Percentiles rank a stretch among this genome's conserved stretches.
Conservation (phyloP, 64 coral and sea anemone species). For the Dendronephthya gigantea region DNA sequence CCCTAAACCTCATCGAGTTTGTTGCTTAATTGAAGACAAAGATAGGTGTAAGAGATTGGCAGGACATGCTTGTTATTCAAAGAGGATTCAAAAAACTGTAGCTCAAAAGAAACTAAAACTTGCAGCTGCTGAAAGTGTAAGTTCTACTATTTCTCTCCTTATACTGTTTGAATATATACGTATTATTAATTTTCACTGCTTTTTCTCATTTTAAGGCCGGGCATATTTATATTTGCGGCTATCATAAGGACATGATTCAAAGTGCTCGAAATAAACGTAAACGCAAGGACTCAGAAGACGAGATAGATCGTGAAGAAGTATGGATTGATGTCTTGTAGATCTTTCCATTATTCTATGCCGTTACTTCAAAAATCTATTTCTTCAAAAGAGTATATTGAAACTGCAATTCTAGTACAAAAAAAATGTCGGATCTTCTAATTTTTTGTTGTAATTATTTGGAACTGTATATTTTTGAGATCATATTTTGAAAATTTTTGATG, state of each 20-base stretch:
- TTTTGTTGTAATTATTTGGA: too few relatives aligned
- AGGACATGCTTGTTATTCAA: slow-evolving; percentile 95
- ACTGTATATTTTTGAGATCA: too few relatives aligned
- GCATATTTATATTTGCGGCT: slow-evolving; percentile 94
- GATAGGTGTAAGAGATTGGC: slow-evolving; percentile 72
- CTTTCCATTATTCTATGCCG: too few relatives aligned
- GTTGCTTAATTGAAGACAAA: slow-evolving; percentile 87
- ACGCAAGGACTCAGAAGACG: slow-evolving; percentile 98
- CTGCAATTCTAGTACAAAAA: too few relatives aligned
- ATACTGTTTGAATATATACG: too few relatives aligned
- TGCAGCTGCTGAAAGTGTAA: slow-evolving; percentile 71
- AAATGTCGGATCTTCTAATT: too few relatives aligned
- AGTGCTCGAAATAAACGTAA: slow-evolving; percentile 95
- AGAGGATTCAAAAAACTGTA: slow-evolving; percentile 99
- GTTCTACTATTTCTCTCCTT: slow-evolving; percentile 26
- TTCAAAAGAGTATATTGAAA: too few relatives aligned
- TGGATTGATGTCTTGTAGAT: neutral
- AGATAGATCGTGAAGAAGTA: slow-evolving; percentile 69
- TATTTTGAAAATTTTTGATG: too few relatives aligned
- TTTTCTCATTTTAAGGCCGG: slow-evolving; percentile 51
- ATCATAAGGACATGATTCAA: slow-evolving; percentile 98
- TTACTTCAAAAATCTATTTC: too few relatives aligned
- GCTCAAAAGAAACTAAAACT: slow-evolving; percentile 97
- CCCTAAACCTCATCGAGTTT: slow-evolving; percentile 78
- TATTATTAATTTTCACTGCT: slow-evolving; percentile 9